A percentile compares a stretch with the other conserved stretches of the same genome.
These are phyloP conservation scores for Lepidurus arcticus DNA, from an alignment of 1,140 invertebrate species.

Conservation along the genomic window DNA sequence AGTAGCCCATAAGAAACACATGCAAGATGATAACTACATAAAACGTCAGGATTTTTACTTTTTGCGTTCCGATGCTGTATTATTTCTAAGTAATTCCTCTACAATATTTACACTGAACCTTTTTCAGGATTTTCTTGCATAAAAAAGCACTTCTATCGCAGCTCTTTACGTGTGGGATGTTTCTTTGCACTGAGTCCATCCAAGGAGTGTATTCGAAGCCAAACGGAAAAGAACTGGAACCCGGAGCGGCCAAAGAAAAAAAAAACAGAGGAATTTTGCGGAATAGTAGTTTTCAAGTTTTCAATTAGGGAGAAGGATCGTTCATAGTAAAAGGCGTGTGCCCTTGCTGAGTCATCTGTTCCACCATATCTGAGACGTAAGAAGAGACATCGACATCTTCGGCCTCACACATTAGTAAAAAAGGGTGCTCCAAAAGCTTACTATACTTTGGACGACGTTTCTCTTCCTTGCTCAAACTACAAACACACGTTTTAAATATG, in stretches of 20 bases:
- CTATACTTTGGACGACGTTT: conserved; percentile 88
- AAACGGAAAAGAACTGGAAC: background rate
- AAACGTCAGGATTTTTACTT: background rate
- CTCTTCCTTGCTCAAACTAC: conserved; percentile 89
- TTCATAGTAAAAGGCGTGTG: conserved; percentile 29
- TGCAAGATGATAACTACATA: background rate
- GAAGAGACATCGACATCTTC: conserved; percentile 66
- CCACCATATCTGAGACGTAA: conserved; percentile 57
- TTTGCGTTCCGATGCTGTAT: background rate
- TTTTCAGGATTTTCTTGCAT: background rate
- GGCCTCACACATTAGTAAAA: conserved; percentile 72
- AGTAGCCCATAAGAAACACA: background rate
- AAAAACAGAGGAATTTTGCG: background rate
- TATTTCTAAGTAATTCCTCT: conserved; percentile 15
- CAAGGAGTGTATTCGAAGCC: conserved; percentile 13
- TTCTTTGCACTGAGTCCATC: conserved; percentile 11
- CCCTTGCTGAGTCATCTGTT: conserved; percentile 31
- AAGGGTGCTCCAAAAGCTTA: conserved; percentile 80
- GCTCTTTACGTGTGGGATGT: conserved; percentile 17
- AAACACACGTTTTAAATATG: conserved; percentile 40
- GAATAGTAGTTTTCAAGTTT: background rate
- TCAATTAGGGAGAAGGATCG: conserved; percentile 20
- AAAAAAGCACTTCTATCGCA: conserved; percentile 22
- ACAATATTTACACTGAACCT: conserved; percentile 19
- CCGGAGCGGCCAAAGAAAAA: background rate